These are phyloP conservation scores for Drosophila ochracea DNA, from an alignment of 2,888 invertebrate species.

Conservation along the genomic window DNA sequence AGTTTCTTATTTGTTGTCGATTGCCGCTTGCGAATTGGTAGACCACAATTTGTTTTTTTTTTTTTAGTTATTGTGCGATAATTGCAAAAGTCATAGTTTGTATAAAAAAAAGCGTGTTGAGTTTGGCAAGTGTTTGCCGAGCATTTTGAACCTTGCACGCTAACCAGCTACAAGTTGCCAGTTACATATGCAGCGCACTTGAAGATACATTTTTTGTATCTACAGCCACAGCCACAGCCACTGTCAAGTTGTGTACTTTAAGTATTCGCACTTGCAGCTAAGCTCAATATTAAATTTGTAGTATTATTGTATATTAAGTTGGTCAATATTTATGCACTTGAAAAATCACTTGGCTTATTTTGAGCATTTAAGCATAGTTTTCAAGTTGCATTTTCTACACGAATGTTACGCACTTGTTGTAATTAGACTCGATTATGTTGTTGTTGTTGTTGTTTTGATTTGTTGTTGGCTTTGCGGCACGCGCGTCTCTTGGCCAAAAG, in stretches of 20 bases:
- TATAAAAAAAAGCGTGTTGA: conserved; percentile 54
- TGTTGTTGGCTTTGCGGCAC: conserved; percentile 5
- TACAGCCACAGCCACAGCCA: background rate
- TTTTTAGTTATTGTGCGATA: conserved; percentile 46
- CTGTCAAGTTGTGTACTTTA: conserved; percentile 5
- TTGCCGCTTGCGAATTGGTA: conserved; percentile 41
- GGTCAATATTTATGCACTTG: conserved; percentile 17
- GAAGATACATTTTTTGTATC: conserved; percentile 49
- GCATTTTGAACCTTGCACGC: conserved; percentile 41
- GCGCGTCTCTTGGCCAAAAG: conserved; percentile 53
- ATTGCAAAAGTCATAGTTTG: conserved; percentile 69
- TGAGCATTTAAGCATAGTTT: background rate
- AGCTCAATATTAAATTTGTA: background rate
- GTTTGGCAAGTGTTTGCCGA: conserved; percentile 54
- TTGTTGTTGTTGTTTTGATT: background rate
- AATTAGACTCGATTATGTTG: conserved; percentile 11
- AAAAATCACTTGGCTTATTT: background rate
- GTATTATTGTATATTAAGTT: background rate
- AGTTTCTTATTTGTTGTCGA: conserved; percentile 24
- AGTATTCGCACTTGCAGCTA: conserved; percentile 18
- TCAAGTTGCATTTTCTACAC: conserved; percentile 5
- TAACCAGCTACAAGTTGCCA: conserved; percentile 19
- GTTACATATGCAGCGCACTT: conserved; percentile 27
- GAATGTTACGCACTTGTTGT: conserved; percentile 43
- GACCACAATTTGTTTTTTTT: conserved; percentile 31